Percentiles rank a stretch among this genome's conserved stretches.
These are phyloP conservation scores for Lycia hirtaria DNA, from an alignment of 2,888 invertebrate genomes.

Conservation along the genomic window DNA sequence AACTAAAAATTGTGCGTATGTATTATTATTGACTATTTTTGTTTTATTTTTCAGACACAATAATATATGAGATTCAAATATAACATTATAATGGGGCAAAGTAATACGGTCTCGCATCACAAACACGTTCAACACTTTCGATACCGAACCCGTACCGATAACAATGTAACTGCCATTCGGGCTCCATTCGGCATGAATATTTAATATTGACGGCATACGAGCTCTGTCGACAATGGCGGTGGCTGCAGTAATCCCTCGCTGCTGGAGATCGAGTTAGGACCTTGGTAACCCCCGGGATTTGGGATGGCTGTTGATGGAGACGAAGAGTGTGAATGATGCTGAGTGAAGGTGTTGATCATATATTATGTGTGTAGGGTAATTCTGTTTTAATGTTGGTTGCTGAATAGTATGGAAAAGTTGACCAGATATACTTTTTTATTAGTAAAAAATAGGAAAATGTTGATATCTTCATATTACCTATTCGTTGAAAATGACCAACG, in stretches of 20 bases:
- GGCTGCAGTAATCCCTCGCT: slow-evolving; percentile 68
- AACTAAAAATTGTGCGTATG: too few species aligned
- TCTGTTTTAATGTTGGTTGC: too few species aligned
- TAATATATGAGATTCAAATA: too few species aligned
- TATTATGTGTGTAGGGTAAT: too few species aligned
- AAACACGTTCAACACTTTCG: slow-evolving; percentile 29
- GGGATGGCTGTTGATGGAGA: slow-evolving; percentile 36
- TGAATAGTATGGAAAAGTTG: neutral
- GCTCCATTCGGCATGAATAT: slow-evolving; percentile 66
- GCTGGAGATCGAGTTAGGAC: slow-evolving; percentile 57
- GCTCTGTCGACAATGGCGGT: slow-evolving; percentile 57
- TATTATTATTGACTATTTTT: too few species aligned
- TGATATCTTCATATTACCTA: too few species aligned
- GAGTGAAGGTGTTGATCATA: neutral
- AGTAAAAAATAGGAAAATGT: too few species aligned
- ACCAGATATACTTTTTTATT: neutral
- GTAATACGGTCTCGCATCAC: neutral
- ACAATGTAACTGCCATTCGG: slow-evolving; percentile 36
- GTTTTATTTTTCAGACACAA: too few species aligned
- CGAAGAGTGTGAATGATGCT: slow-evolving; percentile 19
- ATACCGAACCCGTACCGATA: slow-evolving; percentile 40
- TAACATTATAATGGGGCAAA: too few species aligned
- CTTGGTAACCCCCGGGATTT: slow-evolving; percentile 57
- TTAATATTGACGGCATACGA: slow-evolving; percentile 56
- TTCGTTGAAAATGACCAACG: too few species aligned